Conservation (phyloP, 2,797 vertebrate genomes). For the Esox lucius region DNA sequence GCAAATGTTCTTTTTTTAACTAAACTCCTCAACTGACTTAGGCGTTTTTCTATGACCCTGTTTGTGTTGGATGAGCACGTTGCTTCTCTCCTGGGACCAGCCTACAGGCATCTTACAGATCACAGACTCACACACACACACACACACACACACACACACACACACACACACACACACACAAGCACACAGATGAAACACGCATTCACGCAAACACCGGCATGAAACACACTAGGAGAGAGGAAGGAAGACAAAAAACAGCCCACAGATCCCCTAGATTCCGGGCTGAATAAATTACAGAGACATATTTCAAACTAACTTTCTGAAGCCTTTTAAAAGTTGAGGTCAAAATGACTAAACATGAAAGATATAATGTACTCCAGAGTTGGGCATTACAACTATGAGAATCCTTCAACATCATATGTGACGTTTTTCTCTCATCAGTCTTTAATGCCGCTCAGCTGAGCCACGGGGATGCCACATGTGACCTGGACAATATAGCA, state of each 20-base stretch:
- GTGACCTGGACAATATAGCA: constrained; percentile 47
- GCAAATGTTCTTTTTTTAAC: constrained; percentile 66
- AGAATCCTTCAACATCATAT: neutral
- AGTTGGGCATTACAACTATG: constrained; percentile 1
- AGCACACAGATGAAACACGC: neutral
- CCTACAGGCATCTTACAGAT: constrained; percentile 79
- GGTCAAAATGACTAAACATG: constrained; percentile 59
- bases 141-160: constrained; percentile 42
- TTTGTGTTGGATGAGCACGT: constrained; percentile 76
- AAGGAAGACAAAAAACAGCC: constrained; percentile 49
- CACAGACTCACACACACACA: constrained; percentile 67
- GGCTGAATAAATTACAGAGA: constrained; percentile 69
- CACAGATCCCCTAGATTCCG: constrained; percentile 56
- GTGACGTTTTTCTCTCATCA: neutral
- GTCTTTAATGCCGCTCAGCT: neutral
- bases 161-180: constrained; percentile 6
- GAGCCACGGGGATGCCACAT: constrained; percentile 23
- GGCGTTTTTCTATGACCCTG: constrained; percentile 74
- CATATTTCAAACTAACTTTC: constrained; percentile 68
- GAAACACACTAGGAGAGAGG: neutral
- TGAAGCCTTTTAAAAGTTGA: constrained; percentile 56
- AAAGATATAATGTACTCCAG: constrained; percentile 25
- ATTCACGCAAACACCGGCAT: constrained; percentile 3
- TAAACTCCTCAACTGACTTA: constrained; percentile 67
- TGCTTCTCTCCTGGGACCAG: constrained; percentile 70